Conservation (phyloP, 2,888 invertebrate genomes). For the Mesochorus sp. region DNA sequence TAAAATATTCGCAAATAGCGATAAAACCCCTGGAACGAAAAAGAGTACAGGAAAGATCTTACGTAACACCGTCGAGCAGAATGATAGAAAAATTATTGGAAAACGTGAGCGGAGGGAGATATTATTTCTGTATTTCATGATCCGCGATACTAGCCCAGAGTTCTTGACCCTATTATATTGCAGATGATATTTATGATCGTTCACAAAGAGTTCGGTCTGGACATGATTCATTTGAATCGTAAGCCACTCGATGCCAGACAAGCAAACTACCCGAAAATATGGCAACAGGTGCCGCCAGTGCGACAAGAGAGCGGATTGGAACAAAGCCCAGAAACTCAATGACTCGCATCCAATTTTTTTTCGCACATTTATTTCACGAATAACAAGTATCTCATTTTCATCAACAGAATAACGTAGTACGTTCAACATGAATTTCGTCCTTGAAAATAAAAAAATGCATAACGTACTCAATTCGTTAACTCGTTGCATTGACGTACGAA, state of each 20-base stretch:
- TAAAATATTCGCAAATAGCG: conserved; percentile 73
- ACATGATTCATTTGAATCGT: conserved; percentile 68
- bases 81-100: conserved; percentile 68
- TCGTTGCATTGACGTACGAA: conserved; percentile 73
- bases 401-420: neutral
- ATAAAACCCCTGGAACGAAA: conserved; percentile 62
- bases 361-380: neutral
- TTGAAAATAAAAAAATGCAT: neutral
- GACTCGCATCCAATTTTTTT: conserved; percentile 18
- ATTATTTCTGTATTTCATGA: no score
- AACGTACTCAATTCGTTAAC: conserved; percentile 29
- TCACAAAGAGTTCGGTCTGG: conserved; percentile 74
- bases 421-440: neutral
- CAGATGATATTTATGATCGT: conserved; percentile 74
- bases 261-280: conserved; percentile 64
- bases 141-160: neutral
- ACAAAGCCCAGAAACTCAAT: conserved; percentile 34
- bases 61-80: conserved; percentile 62
- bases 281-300: conserved; percentile 56
- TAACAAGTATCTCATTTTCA: neutral
- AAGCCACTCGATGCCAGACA: conserved; percentile 70
- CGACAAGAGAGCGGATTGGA: conserved; percentile 35
- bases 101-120: conserved; percentile 65
- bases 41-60: conserved; percentile 64
- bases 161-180: conserved; percentile 48